These are phyloP conservation scores for Lamellibrachia columna DNA, from an alignment of 2,888 invertebrate genomes.

Conservation along the genomic window DNA sequence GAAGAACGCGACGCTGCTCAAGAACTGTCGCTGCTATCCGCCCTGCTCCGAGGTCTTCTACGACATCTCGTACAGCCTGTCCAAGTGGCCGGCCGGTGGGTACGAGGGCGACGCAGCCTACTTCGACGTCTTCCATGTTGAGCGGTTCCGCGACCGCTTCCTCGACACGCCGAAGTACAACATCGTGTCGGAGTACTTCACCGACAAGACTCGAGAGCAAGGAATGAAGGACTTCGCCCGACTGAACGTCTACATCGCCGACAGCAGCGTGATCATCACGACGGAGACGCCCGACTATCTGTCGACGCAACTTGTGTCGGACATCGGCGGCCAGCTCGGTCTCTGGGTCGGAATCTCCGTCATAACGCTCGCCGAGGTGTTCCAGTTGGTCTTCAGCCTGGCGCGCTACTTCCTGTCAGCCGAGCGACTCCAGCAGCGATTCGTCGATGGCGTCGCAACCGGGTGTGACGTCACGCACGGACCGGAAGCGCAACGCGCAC, in stretches of 20 bases:
- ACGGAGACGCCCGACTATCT: slow-evolving; percentile 41
- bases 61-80: slow-evolving; percentile 42
- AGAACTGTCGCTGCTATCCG: slow-evolving; percentile 37
- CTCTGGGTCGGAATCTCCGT: slow-evolving; percentile 44
- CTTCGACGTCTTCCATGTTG: slow-evolving; percentile 42
- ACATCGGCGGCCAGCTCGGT: slow-evolving; percentile 44
- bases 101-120: slow-evolving; percentile 45
- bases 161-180: slow-evolving; percentile 34
- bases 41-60: slow-evolving; percentile 44
- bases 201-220: slow-evolving; percentile 33
- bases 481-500: background rate
- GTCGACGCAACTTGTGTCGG: slow-evolving; percentile 41
- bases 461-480: background rate
- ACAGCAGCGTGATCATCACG: slow-evolving; percentile 43
- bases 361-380: slow-evolving; percentile 41
- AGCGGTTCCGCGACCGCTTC: slow-evolving; percentile 39
- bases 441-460: background rate
- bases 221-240: slow-evolving; percentile 43
- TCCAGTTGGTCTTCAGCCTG: slow-evolving; percentile 33
- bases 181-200: slow-evolving; percentile 35
- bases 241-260: slow-evolving; percentile 44
- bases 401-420: slow-evolving; percentile 19
- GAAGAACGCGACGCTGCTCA: slow-evolving; percentile 35
- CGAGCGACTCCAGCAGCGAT: slow-evolving; percentile 19
- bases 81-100: slow-evolving; percentile 44